These are phyloP conservation scores for Chaetodon trifasciatus DNA, from an alignment of 2,797 vertebrate genomes.

Conservation along the genomic window DNA sequence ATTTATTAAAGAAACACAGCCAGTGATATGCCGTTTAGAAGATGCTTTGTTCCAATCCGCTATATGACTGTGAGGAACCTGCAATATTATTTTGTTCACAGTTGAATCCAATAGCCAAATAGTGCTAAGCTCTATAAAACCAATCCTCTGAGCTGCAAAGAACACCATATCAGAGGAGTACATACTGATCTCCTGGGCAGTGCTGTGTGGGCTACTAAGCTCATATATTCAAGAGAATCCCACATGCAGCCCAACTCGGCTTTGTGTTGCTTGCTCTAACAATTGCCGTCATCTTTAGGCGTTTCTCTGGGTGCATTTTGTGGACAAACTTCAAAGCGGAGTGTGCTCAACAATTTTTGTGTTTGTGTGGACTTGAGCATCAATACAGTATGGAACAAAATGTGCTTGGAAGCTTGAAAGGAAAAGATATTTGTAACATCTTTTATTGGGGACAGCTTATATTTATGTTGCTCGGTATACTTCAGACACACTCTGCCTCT, in stretches of 20 bases:
- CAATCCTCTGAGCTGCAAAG: slow-evolving; percentile 52
- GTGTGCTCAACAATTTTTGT: background rate
- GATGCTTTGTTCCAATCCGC: background rate
- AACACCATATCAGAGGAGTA: slow-evolving; percentile 53
- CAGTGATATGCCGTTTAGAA: background rate
- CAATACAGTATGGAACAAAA: slow-evolving; percentile 3
- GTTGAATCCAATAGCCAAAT: slow-evolving; percentile 20
- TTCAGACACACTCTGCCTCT: background rate
- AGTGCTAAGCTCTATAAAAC: slow-evolving; percentile 30
- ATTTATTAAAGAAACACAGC: slow-evolving; percentile 22
- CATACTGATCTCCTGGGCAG: slow-evolving; percentile 56
- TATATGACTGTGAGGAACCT: slow-evolving; percentile 13
- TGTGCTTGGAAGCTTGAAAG: slow-evolving; percentile 17
- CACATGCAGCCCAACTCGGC: slow-evolving; percentile 49
- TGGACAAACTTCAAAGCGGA: slow-evolving; percentile 49
- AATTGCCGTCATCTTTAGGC: slow-evolving; percentile 28
- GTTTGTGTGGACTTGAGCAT: slow-evolving; percentile 27
- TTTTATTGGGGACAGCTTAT: background rate
- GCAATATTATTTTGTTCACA: slow-evolving; percentile 22
- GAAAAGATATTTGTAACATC: slow-evolving; percentile 2
- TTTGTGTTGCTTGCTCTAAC: slow-evolving; percentile 46
- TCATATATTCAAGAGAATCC: slow-evolving; percentile 69
- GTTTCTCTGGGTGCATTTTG: slow-evolving; percentile 44
- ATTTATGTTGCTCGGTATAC: background rate
- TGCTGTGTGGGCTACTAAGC: slow-evolving; percentile 70